Evolutionary conservation across 2,113 vertebrate genomes (phyloP), one percentile per base, ranked within the genome.

Genomic region (Saimiri boliviensis): DNA sequence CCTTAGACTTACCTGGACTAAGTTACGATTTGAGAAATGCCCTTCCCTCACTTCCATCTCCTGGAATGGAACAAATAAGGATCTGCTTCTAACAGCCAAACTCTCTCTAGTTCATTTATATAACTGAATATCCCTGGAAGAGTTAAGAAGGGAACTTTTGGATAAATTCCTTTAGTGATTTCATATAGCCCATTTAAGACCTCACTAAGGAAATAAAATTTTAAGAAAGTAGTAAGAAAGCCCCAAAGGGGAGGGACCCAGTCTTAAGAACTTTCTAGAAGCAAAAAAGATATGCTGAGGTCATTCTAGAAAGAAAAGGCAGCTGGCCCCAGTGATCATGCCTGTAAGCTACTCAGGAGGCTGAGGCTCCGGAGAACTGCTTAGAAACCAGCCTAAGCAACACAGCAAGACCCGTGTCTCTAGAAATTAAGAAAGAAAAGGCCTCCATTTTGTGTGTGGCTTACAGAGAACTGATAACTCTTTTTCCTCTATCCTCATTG

Each of bases 1-100:
- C 49, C 66, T 93, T 23, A 70, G 45, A 91, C 45, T 40, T 68
- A 86, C 2, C 76, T 5, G 27, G n/a, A 86, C 52, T 77, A 89
- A 93, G n/a, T 42, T 95, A 47, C 89, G 70, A 93, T 71, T 76
- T 95, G 25, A 89, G 32, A 89, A 95, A 95, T 37, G 20, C 35
- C 37, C 42, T 90, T 66, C 88, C 58, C 73, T 96, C 60, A 86
- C 47, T 47, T 95, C 40, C 42, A 91, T 42, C 47, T 83, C 47
- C 68, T 84, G 13, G 54, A 79, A 9, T 2, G 74, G 19, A 10
- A 90, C 45, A 96, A 82, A 89, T 89, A 92, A 60, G 89, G 12
- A 80, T 79, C 52, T 94, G 54, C 63, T 81, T 63, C 77, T 85
- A 93, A 91, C 8, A 93, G 30, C 20, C 35, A 93, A 82, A 91